These are phyloP conservation scores for Artibeus jamaicensis DNA, from an alignment of 2,797 vertebrate genomes.

Conservation along the genomic window DNA sequence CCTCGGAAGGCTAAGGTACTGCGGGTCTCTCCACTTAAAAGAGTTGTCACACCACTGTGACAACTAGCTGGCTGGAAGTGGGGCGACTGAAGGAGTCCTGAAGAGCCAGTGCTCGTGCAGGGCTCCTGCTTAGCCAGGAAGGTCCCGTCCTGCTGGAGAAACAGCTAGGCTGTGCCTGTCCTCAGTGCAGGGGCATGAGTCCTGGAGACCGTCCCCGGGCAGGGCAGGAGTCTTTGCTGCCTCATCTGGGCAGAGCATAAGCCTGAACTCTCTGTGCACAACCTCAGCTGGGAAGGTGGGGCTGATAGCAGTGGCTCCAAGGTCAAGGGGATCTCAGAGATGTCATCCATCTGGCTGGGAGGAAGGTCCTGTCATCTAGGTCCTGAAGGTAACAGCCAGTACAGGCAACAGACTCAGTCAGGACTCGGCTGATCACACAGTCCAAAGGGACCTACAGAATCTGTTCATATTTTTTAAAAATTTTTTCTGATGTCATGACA, in stretches of 20 bases:
- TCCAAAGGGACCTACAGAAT: background rate
- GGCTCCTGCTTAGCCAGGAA: background rate
- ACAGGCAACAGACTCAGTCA: background rate
- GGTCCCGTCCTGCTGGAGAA: background rate
- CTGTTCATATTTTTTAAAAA: background rate
- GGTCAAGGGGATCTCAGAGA: background rate
- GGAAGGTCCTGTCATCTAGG: background rate
- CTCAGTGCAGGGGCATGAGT: fast-evolving
- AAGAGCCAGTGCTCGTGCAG: fast-evolving
- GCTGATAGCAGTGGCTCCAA: background rate
- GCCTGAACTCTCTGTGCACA: background rate
- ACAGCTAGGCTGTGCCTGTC: background rate
- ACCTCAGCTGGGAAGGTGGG: background rate
- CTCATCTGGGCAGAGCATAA: background rate
- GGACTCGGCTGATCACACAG: background rate
- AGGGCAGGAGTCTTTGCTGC: background rate
- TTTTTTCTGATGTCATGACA: background rate
- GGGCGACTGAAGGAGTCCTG: fast-evolving
- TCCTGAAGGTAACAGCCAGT: background rate
- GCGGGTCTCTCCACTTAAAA: background rate
- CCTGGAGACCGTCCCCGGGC: background rate
- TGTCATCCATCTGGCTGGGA: background rate
- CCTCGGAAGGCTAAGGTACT: background rate
- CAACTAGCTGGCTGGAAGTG: background rate
- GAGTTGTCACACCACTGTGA: background rate